phyloP scores from a whole-genome alignment of 2,888 invertebrate species.

The Barypeithes pellucidus region DNA sequence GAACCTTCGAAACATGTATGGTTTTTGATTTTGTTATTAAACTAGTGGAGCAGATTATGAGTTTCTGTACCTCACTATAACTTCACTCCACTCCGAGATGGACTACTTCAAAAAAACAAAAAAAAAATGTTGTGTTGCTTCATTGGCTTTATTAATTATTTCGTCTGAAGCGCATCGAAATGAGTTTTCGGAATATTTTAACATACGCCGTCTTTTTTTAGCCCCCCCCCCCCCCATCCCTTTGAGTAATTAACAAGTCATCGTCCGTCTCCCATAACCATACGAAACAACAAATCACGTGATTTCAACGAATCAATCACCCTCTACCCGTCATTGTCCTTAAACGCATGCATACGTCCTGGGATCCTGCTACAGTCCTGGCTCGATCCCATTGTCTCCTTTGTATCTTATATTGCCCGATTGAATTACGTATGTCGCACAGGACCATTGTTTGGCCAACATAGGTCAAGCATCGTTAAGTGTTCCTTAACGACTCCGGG shows the following conservation, averaged over 20 bases:
- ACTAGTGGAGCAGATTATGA: too few species aligned
- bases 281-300: conserved; percentile 31
- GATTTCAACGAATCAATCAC: conserved; percentile 45
- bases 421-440: conserved; percentile 55
- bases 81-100: too few species aligned
- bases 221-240: neutral
- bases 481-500: conserved; percentile 54
- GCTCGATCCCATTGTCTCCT: conserved; percentile 45
- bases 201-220: neutral
- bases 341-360: conserved; percentile 45
- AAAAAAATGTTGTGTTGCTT: too few species aligned
- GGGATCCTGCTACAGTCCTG: conserved; percentile 23
- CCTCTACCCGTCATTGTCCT: conserved; percentile 42
- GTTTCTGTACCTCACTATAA: too few species aligned
- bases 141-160: too few species aligned
- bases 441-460: conserved; percentile 63
- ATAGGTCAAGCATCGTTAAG: conserved; percentile 65
- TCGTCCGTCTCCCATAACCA: neutral
- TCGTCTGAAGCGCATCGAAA: too few species aligned
- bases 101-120: too few species aligned
- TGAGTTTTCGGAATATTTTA: too few species aligned
- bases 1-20: too few species aligned
- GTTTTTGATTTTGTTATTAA: too few species aligned
- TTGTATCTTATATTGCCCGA: conserved; percentile 52
- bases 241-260: conserved; percentile 3